A percentile compares a stretch with the other conserved stretches of the same genome.
phyloP scores from a whole-genome alignment of 2,888 invertebrate species.

The Tetrapedia diversipes region DNA sequence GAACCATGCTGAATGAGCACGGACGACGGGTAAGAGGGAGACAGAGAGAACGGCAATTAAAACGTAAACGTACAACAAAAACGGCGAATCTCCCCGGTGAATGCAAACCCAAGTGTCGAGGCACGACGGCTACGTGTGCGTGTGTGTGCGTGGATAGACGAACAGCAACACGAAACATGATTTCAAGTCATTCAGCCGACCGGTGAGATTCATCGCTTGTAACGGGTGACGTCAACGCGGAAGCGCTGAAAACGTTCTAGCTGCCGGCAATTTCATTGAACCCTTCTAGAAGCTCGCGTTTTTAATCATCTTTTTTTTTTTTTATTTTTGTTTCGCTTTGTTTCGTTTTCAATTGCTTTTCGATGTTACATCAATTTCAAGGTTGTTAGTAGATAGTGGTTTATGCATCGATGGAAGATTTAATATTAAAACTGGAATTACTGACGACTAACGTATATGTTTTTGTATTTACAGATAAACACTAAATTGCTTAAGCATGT shows the following conservation, averaged over 20 bases:
- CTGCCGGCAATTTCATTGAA: neutral
- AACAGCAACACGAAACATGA: slow-evolving; percentile 34
- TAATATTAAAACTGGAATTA: no score
- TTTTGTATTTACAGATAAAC: no score
- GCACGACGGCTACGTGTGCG: no score
- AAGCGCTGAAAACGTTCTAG: slow-evolving; percentile 28
- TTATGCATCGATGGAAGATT: no score
- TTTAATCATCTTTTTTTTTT: neutral
- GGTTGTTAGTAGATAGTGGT: no score
- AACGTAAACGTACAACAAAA: slow-evolving; percentile 40
- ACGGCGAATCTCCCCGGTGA: slow-evolving; percentile 21
- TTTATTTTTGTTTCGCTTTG: no score
- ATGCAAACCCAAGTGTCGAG: slow-evolving; percentile 32
- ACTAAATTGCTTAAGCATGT: no score
- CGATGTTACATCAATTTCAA: no score
- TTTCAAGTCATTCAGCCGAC: slow-evolving; percentile 37
- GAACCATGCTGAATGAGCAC: slow-evolving; percentile 9
- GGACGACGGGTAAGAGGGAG: neutral
- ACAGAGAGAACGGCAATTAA: slow-evolving; percentile 23
- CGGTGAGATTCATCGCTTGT: slow-evolving; percentile 21
- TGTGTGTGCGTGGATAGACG: slow-evolving; percentile 19
- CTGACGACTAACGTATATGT: no score
- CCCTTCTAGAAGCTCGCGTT: neutral
- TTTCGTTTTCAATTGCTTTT: neutral
- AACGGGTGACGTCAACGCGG: slow-evolving; percentile 39